A percentile compares a stretch with the other conserved stretches of the same genome.
These are phyloP conservation scores for Drosophila sulfurigaster DNA, from an alignment of 1,140 invertebrate genomes.

Conservation along the genomic window DNA sequence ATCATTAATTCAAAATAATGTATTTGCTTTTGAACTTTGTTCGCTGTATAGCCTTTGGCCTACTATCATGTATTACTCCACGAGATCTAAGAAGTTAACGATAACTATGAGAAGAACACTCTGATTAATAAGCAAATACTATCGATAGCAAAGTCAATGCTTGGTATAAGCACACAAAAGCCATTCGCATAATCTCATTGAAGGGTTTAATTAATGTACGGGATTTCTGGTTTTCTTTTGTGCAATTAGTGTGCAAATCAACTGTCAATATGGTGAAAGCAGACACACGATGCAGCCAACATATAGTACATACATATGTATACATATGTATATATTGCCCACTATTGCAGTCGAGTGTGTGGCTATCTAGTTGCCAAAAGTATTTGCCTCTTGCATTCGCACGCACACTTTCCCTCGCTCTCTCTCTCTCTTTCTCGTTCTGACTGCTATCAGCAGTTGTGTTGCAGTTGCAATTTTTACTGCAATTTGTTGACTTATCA, in stretches of 20 bases:
- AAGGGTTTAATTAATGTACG: conserved; percentile 61
- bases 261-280: conserved; percentile 65
- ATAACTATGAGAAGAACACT: background rate
- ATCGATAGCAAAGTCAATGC: background rate
- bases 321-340: background rate
- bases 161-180: background rate
- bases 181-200: conserved; percentile 36
- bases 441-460: conserved; percentile 13
- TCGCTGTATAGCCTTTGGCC: no score
- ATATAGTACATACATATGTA: conserved; percentile 6
- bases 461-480: conserved; percentile 31
- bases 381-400: background rate
- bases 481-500: conserved; percentile 44
- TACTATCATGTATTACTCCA: no score
- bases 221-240: conserved; percentile 70
- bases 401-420: background rate
- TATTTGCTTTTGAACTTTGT: no score
- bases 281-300: background rate
- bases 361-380: conserved; percentile 10
- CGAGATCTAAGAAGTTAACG: no score
- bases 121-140: background rate
- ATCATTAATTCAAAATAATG: no score
- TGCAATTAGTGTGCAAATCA: conserved; percentile 75
- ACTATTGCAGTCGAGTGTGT: background rate
- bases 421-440: no score